Conservation (phyloP, 1,140 invertebrate genomes). For the Apis florea region DNA sequence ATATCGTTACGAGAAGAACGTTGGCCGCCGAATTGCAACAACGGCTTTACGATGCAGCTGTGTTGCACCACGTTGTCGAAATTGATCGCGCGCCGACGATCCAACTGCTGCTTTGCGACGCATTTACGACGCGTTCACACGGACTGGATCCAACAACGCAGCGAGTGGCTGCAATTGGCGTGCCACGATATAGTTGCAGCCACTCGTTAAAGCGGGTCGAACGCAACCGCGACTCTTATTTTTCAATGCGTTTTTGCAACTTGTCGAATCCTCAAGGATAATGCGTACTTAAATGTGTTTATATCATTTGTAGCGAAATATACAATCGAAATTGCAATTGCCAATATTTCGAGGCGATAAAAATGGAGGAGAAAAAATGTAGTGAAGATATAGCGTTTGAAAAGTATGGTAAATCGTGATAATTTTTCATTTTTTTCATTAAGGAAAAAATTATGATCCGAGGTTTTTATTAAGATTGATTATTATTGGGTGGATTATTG, state of each 20-base stretch:
- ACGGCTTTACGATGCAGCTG: slow-evolving; percentile 38
- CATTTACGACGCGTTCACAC: slow-evolving; percentile 42
- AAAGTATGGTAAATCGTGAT: too few species aligned
- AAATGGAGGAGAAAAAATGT: too few species aligned
- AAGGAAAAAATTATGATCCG: too few species aligned
- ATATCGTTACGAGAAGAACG: background rate
- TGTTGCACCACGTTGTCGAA: background rate
- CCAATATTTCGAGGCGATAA: too few species aligned
- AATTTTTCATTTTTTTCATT: too few species aligned
- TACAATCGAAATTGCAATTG: too few species aligned
- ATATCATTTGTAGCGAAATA: too few species aligned
- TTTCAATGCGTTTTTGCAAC: background rate
- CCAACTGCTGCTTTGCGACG: slow-evolving; percentile 26
- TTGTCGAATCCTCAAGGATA: too few species aligned
- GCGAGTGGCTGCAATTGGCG: slow-evolving; percentile 31
- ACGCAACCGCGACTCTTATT: background rate
- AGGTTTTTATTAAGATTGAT: too few species aligned
- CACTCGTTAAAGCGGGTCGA: slow-evolving; percentile 20
- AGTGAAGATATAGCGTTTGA: too few species aligned
- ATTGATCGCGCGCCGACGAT: slow-evolving; percentile 24
- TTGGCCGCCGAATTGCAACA: slow-evolving; percentile 8
- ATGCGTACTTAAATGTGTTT: too few species aligned
- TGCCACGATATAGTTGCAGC: slow-evolving; percentile 15
- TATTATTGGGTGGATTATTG: too few species aligned
- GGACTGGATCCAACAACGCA: background rate